A percentile compares a stretch with the other conserved stretches of the same genome.
Evolutionary conservation across 2,113 vertebrate species (phyloP).

Genomic region (Poeciliopsis retropinna): DNA sequence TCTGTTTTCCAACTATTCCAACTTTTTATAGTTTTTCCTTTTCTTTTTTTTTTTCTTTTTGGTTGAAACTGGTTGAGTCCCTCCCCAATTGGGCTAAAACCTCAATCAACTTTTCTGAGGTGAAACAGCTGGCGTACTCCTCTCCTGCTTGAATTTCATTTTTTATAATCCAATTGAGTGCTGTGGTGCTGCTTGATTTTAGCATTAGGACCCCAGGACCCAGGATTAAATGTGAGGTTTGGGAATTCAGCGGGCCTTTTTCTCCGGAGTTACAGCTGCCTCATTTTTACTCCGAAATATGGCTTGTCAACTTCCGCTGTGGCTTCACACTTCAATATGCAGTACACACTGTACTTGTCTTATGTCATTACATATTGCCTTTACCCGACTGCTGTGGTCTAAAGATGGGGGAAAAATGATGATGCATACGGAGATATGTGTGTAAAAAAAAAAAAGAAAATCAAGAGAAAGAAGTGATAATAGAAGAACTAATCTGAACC

Average conservation of each 20-base stretch:
- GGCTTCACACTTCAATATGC: conserved; percentile 14
- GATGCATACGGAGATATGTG: conserved; percentile 60
- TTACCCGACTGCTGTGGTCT: conserved; percentile 9
- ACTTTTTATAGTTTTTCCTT: too few species aligned
- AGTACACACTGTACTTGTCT: neutral
- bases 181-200: conserved; percentile 56
- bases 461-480: conserved; percentile 43
- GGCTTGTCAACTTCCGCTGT: neutral
- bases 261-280: conserved; percentile 23
- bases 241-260: conserved; percentile 43
- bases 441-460: conserved; percentile 48
- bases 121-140: conserved; percentile 48
- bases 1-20: neutral
- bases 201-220: conserved; percentile 52
- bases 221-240: conserved; percentile 57
- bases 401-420: conserved; percentile 33
- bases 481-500: conserved; percentile 25
- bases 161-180: conserved; percentile 65
- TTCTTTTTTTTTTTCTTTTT: neutral
- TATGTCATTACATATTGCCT: conserved; percentile 16
- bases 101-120: conserved; percentile 46
- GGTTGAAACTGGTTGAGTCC: conserved; percentile 22
- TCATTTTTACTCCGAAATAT: conserved; percentile 17
- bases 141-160: conserved; percentile 43
- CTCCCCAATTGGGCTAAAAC: conserved; percentile 34